Evolutionary conservation across 2,888 invertebrate species (phyloP), one percentile per base, ranked within the genome.

Genomic region (Aphidius colemani): DNA sequence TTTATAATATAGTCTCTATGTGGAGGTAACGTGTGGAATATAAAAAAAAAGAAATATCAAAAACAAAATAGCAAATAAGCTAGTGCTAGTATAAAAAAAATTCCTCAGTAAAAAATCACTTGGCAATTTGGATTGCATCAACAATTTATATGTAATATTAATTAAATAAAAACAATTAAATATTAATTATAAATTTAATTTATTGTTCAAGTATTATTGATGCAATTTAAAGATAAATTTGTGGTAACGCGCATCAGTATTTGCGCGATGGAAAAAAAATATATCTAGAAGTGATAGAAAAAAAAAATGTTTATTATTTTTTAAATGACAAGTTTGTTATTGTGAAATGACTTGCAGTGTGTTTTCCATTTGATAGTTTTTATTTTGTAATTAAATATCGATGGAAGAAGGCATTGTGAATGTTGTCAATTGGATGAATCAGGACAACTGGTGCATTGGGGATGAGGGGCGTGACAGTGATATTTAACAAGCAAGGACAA

Each of bases 331-430:
- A 5, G 3, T 5, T 30, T 30, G 7, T 53, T n/a, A 10, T 9
- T 3, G 9, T 9, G 39, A 53, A 40, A 9, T 53, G n/a, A 30
- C 30, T 18, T 18, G 13, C 2, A 18, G 13, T 18, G 13, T 18
- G 2, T 18, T 18, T 18, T 1, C 13, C 1, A 18, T 18, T 18
- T 18, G 13, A 18, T 18, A 18, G 13, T 18, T 18, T 18, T 18
- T 2, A 18, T 18, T 18, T 18, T 2, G 0, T 2, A 18, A 50
- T 7, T 41, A 30, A 50, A 13, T 39, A 39, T 44, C 57, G 7
- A 62, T 62, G 62, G 51, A 62, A 56, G 51, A 62, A 56, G 6
- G 44, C 39, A 8, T 57, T 62, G 30, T 44, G 9, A 44, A 43
- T 45, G 43, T 50, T 11, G 51, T 44, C 39, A 13, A 40, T 6